Evolutionary conservation across 2,797 vertebrate genomes (phyloP).

Genomic region (Jordanella pulchra): DNA sequence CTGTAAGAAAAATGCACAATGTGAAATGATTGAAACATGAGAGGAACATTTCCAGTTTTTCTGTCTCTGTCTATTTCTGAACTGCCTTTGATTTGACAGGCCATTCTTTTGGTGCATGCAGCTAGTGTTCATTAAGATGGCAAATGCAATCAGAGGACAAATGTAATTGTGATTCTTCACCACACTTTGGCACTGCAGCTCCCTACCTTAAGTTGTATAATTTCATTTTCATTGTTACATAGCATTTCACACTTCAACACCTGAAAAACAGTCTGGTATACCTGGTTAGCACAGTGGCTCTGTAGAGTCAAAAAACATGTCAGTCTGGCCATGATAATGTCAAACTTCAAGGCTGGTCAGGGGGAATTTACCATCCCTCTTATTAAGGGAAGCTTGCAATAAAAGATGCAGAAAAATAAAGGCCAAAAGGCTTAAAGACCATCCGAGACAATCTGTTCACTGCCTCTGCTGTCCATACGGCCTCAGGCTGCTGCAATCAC

Average conservation of each 20-base stretch:
- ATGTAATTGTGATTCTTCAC: conserved; percentile 18
- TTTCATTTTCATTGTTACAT: conserved; percentile 17
- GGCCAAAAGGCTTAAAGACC: conserved; percentile 1
- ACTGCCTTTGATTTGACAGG: conserved; percentile 41
- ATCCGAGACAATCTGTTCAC: conserved; percentile 9
- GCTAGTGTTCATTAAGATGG: conserved; percentile 50
- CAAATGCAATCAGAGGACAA: conserved; percentile 32
- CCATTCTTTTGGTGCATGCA: conserved; percentile 51
- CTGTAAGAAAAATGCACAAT: conserved; percentile 11
- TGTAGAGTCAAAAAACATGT: conserved; percentile 40
- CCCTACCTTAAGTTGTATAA: conserved; percentile 23
- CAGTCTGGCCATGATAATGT: conserved; percentile 34
- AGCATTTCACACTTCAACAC: conserved; percentile 4
- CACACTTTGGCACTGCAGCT: conserved; percentile 31
- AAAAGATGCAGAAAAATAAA: conserved; percentile 27
- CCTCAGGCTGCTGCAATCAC: conserved; percentile 3
- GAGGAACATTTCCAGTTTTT: conserved; percentile 23
- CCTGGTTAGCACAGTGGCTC: conserved; percentile 39
- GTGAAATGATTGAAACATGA: conserved; percentile 45
- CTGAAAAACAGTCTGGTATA: conserved; percentile 31
- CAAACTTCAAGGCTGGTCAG: conserved; percentile 24
- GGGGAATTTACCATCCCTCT: conserved; percentile 34
- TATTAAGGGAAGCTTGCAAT: conserved; percentile 16
- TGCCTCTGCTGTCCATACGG: neutral
- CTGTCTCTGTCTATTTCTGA: conserved; percentile 20